Conservation (phyloP, 2,797 vertebrate genomes). For the Momotus momota region DNA sequence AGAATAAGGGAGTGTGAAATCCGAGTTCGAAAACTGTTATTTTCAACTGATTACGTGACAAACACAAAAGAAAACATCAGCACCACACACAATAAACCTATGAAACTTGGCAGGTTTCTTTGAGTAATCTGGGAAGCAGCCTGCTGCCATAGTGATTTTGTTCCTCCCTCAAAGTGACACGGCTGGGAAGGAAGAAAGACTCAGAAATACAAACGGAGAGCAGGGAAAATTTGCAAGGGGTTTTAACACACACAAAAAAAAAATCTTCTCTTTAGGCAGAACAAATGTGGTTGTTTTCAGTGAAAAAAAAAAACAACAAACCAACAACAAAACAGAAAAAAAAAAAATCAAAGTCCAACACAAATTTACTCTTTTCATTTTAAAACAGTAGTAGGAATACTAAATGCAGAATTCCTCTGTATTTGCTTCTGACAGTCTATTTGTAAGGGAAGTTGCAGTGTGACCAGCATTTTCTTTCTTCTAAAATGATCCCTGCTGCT, state of each 20-base stretch:
- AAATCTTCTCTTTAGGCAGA: neutral
- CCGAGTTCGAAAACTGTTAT: neutral
- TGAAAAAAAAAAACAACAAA: too few species aligned
- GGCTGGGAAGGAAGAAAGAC: conserved; percentile 1
- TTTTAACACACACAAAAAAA: neutral
- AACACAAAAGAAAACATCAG: neutral
- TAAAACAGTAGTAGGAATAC: neutral
- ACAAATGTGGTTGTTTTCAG: neutral
- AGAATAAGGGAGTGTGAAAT: conserved; percentile 4
- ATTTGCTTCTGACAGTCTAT: neutral
- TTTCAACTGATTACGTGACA: neutral
- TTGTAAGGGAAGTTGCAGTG: neutral
- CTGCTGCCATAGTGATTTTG: conserved; percentile 37
- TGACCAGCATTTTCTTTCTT: neutral
- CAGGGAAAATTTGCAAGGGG: neutral
- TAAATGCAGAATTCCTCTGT: neutral
- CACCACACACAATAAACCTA: neutral
- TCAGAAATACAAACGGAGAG: conserved; percentile 20
- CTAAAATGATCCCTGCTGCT: neutral
- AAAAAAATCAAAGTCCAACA: neutral
- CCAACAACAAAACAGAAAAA: neutral
- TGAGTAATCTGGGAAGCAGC: conserved; percentile 12
- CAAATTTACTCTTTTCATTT: neutral
- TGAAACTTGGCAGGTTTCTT: conserved; percentile 35
- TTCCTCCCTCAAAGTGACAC: neutral